phyloP scores from a whole-genome alignment of 1,140 invertebrate species.

The Lamellibrachia luymesi region DNA sequence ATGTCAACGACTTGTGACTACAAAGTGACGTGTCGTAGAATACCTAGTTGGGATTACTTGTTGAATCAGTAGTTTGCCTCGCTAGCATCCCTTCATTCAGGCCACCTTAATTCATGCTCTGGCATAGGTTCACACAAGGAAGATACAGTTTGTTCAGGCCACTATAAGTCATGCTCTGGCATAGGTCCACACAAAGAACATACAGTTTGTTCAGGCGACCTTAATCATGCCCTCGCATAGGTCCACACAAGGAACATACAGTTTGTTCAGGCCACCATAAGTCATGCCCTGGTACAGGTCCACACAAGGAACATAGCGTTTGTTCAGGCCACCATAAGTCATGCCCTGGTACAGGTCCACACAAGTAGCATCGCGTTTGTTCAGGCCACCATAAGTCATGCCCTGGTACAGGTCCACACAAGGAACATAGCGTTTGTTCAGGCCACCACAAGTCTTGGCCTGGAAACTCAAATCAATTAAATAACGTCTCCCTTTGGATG shows the following conservation, averaged over 20 bases:
- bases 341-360: not conserved
- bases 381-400: not conserved
- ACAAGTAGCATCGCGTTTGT: not conserved
- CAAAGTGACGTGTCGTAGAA: not conserved
- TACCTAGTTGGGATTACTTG: not conserved
- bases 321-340: not conserved
- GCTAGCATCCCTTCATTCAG: not conserved
- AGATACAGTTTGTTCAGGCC: not conserved
- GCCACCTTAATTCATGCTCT: not conserved
- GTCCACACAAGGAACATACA: not conserved
- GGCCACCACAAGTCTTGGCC: not conserved
- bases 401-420: not conserved
- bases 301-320: not conserved
- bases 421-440: too few species aligned
- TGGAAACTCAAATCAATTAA: too few species aligned
- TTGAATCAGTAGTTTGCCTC: not conserved
- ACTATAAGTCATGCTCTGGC: not conserved
- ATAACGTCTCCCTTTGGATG: too few species aligned
- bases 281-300: not conserved
- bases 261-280: not conserved
- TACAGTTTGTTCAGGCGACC: not conserved
- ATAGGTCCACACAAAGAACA: not conserved
- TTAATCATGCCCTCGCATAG: not conserved
- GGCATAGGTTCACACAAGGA: not conserved
- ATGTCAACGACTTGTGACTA: not conserved